A percentile compares a stretch with the other conserved stretches of the same genome.
Evolutionary conservation across 2,113 vertebrate genomes (phyloP).

Genomic region (Diadophis punctatus): DNA sequence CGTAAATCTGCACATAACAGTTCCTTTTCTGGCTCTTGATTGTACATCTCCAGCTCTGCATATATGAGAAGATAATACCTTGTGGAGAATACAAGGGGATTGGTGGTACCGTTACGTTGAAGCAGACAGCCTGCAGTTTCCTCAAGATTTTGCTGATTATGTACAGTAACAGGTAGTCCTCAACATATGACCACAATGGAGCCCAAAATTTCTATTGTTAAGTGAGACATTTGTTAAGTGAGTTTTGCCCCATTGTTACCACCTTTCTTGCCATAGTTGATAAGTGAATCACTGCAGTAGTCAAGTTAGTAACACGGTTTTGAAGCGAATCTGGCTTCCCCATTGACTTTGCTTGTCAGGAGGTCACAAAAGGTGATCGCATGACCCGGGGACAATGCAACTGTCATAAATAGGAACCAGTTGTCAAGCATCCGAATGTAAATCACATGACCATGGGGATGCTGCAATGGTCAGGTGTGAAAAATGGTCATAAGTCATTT

Average conservation of each 20-base stretch:
- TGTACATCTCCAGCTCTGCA: neutral
- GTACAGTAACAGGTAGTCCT: neutral
- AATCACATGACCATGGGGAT: neutral
- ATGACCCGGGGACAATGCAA: neutral
- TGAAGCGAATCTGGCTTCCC: neutral
- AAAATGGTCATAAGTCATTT: neutral
- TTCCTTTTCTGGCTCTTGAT: neutral
- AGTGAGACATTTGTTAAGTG: neutral
- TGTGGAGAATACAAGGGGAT: neutral
- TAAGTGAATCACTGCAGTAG: neutral
- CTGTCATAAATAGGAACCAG: neutral
- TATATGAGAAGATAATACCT: neutral
- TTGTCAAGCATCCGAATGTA: neutral
- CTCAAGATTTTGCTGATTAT: neutral
- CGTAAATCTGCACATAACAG: neutral
- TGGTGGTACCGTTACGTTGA: neutral
- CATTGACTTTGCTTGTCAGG: neutral
- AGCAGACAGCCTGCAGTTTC: neutral
- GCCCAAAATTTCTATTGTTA: neutral
- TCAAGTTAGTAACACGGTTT: neutral
- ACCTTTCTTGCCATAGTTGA: neutral
- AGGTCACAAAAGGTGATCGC: neutral
- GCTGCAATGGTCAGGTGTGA: neutral
- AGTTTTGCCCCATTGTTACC: neutral
- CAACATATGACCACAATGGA: neutral